phyloP scores from a whole-genome alignment of 2,113 vertebrate species.

The Oreochromis tanganicae region DNA sequence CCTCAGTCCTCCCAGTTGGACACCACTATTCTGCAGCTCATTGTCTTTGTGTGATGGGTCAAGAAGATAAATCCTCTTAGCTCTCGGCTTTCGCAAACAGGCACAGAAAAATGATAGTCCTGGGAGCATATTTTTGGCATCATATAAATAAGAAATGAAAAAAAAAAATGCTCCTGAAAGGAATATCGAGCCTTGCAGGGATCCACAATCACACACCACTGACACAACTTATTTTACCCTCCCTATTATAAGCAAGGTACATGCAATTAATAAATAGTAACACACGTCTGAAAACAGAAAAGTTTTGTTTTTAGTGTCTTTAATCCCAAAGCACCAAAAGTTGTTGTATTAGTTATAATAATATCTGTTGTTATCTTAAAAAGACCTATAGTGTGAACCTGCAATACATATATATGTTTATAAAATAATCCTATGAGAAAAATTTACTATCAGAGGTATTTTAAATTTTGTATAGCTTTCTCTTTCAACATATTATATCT shows the following conservation, averaged over 20 bases:
- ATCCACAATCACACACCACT: not conserved
- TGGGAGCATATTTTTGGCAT: slow-evolving; percentile 60
- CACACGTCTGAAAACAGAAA: not conserved
- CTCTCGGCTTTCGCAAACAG: slow-evolving; percentile 47
- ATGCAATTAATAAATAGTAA: not conserved
- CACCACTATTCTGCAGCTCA: slow-evolving; percentile 38
- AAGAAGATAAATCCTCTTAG: slow-evolving; percentile 58
- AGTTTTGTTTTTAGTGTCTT: not conserved
- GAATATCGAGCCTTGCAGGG: not conserved
- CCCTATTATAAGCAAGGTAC: not conserved
- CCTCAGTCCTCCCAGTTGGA: slow-evolving; percentile 33
- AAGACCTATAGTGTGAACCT: not conserved
- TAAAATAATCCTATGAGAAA: not conserved
- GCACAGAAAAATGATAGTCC: slow-evolving; percentile 60
- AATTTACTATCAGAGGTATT: not conserved
- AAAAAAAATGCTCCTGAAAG: slow-evolving; percentile 10
- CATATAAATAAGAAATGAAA: slow-evolving; percentile 56
- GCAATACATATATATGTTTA: not conserved
- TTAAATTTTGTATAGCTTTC: not conserved
- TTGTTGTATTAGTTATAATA: not conserved
- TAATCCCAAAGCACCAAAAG: not conserved
- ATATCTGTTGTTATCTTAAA: not conserved
- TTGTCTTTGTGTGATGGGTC: slow-evolving; percentile 61
- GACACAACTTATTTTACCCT: not conserved
- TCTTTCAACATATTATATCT: not conserved